phyloP scores from a whole-genome alignment of 2,888 invertebrate species.

The Polydrusus pterygomalis region DNA sequence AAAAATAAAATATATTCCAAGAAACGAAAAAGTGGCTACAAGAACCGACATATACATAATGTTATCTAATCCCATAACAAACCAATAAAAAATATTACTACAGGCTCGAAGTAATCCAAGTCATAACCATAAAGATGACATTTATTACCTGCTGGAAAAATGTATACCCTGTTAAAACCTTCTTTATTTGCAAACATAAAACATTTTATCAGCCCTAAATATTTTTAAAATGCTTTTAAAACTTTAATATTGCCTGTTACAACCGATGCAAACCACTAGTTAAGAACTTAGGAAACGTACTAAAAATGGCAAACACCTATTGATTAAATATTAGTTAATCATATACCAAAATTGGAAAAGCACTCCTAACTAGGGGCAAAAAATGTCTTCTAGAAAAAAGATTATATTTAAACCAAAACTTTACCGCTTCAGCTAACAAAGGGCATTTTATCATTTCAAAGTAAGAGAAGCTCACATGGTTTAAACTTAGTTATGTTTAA shows the following conservation, averaged over 20 bases:
- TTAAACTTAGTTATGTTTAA: too few relatives aligned
- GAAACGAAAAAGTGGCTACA: not conserved
- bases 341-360: too few relatives aligned
- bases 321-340: too few relatives aligned
- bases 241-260: not conserved
- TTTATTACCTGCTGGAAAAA: constrained; percentile 22
- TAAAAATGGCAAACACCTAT: too few relatives aligned
- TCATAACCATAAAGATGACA: constrained; percentile 19
- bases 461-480: too few relatives aligned
- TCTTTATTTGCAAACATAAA: constrained; percentile 16
- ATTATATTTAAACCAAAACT: too few relatives aligned
- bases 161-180: not conserved
- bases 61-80: not conserved
- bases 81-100: constrained; percentile 18
- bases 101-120: constrained; percentile 11
- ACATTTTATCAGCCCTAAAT: constrained; percentile 21
- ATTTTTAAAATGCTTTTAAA: constrained; percentile 12
- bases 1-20: not conserved
- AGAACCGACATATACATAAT: not conserved
- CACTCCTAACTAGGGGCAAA: too few relatives aligned
- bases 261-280: not conserved
- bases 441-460: too few relatives aligned
- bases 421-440: too few relatives aligned
- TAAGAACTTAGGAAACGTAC: not conserved
- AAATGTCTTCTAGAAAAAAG: too few relatives aligned